Base-by-base conservation (phyloP, 2,113 vertebrate genomes). In the Notarius quadriscutis region DNA sequence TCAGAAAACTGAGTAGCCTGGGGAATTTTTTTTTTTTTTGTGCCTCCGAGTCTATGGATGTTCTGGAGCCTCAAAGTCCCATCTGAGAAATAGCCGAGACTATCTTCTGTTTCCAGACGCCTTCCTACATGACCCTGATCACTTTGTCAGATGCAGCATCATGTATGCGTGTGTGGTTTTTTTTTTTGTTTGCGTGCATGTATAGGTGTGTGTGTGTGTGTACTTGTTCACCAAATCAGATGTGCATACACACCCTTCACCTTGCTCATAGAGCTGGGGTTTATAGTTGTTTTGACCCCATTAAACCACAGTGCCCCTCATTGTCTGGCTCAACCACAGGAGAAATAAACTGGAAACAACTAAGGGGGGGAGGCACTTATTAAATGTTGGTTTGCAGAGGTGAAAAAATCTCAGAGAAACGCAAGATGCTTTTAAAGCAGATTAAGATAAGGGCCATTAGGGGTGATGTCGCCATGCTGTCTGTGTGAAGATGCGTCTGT, bases 381-480 rank as follows among this genome's bases (percentile, higher is more conserved):
- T 95, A 95, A 95, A 95, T 94, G 91, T 93, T 93, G 94, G 92
- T 93, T 93, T 94, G 93, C 93, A 93, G 92, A 96, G 94, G 96
- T 96, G 95, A 96, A 96, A 95, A 95, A 94, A 96, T 96, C 93
- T 94, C 92, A 86, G 80, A 94, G 95, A 96, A 96, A 96, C 92
- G 93, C 94, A 96, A 96, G 96, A 96, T 96, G 96, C 96, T 97
- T 97, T 97, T 97, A 97, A 97, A 96, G 95, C 93, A 97, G 96
- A 96, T 96, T 94, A 96, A 96, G 96, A 97, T 97, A 96, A 97
- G 94, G 94, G 94, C 96, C 96, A 97, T 97, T 97, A 97, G 94
- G 93, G 94, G 95, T 95, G 94, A 95, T 94, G 96, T 97, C 95
- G 96, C 96, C 95, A 89, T 93, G 88, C 96, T 96, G 96, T 97